Conservation (phyloP, 64 coral and sea anemone genomes). For the Montipora capricornis region DNA sequence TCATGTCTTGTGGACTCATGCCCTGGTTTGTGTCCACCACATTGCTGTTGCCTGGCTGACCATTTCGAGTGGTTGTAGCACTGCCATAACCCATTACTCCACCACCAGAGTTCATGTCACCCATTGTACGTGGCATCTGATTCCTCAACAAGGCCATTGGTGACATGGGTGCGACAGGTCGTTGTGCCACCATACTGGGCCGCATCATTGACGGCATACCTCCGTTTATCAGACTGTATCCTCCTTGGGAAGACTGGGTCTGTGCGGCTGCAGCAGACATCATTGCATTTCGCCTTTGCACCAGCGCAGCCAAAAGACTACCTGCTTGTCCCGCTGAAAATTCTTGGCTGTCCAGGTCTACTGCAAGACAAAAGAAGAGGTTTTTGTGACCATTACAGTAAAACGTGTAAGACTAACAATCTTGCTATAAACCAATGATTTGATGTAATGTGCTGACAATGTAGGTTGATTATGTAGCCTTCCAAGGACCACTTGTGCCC, state of each 20-base stretch:
- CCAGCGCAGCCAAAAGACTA: conserved; percentile 82
- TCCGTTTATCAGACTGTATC: conserved; percentile 83
- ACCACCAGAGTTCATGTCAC: conserved; percentile 48
- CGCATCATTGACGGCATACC: conserved; percentile 78
- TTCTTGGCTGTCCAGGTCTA: conserved; percentile 38
- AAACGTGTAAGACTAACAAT: too few species aligned
- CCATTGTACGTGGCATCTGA: conserved; percentile 50
- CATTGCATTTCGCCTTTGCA: conserved; percentile 85
- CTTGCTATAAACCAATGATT: too few species aligned
- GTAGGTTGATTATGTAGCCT: too few species aligned
- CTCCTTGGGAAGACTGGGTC: conserved; percentile 34
- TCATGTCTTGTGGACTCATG: conserved; percentile 36
- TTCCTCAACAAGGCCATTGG: conserved; percentile 51
- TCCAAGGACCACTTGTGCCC: too few species aligned
- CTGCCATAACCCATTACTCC: conserved; percentile 51
- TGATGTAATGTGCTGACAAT: too few species aligned
- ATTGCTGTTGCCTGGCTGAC: conserved; percentile 11
- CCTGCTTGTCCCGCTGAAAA: conserved; percentile 84
- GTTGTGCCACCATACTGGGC: conserved; percentile 62
- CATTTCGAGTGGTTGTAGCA: conserved; percentile 36
- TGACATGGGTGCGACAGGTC: conserved; percentile 53
- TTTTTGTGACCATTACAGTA: background rate
- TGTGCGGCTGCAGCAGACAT: conserved; percentile 60
- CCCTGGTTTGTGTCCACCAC: conserved; percentile 65
- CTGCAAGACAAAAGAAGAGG: conserved; percentile 7